phyloP scores from a whole-genome alignment of 2,888 invertebrate genomes.

The Drosophila flavopinicola region DNA sequence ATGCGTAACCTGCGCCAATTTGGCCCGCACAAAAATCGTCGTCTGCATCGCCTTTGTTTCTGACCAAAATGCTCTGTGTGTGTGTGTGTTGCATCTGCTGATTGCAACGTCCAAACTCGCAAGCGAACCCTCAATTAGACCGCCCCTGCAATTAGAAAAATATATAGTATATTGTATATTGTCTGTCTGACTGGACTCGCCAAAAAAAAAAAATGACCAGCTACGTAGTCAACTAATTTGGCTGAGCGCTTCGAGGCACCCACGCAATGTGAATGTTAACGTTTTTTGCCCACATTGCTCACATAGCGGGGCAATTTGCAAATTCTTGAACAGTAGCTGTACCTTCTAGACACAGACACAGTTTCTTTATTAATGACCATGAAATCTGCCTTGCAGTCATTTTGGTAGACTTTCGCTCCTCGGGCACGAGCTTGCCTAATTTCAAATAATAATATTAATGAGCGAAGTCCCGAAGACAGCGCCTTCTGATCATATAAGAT shows the following conservation, averaged over 20 bases:
- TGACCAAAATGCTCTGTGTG: conserved; percentile 43
- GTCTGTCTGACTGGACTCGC: conserved; percentile 10
- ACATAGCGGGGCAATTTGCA: conserved; percentile 43
- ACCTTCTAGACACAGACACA: conserved; percentile 19
- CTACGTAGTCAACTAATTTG: conserved; percentile 47
- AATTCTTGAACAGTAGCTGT: conserved; percentile 54
- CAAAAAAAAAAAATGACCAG: conserved; percentile 14
- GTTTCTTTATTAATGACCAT: conserved; percentile 75
- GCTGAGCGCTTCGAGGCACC: conserved; percentile 57
- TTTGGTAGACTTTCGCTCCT: conserved; percentile 58
- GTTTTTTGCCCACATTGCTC: conserved; percentile 60
- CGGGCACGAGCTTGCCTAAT: conserved; percentile 52
- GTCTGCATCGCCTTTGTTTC: conserved; percentile 26
- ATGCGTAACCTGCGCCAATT: conserved; percentile 80
- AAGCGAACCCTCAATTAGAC: conserved; percentile 76
- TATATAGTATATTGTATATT: conserved; percentile 23
- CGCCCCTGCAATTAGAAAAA: conserved; percentile 80
- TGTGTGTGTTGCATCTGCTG: conserved; percentile 78
- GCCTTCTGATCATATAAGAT: neutral
- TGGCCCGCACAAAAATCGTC: conserved; percentile 55
- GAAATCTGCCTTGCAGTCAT: conserved; percentile 78
- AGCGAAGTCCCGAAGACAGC: neutral
- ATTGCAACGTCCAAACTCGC: conserved; percentile 52
- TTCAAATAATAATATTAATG: conserved; percentile 21
- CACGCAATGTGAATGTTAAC: conserved; percentile 57